A percentile compares a stretch with the other conserved stretches of the same genome.
Evolutionary conservation across 2,797 vertebrate genomes (phyloP).

Genomic region (Catharus ustulatus): DNA sequence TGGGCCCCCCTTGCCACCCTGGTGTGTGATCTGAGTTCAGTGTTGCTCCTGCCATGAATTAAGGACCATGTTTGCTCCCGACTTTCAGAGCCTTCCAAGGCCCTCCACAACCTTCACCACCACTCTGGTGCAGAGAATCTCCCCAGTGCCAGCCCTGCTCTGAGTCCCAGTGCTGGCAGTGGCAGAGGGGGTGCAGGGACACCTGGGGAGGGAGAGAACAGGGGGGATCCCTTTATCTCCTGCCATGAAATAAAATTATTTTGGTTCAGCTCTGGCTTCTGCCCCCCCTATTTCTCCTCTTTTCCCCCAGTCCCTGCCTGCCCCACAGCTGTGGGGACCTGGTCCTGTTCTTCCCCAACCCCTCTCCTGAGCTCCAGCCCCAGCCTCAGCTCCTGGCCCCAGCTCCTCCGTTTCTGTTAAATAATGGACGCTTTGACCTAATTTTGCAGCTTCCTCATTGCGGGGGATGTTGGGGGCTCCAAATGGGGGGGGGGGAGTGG

Average conservation of each 20-base stretch:
- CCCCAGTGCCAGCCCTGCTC: background rate
- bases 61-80: accelerated
- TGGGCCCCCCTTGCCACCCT: too few relatives aligned
- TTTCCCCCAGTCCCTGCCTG: background rate
- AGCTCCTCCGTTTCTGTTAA: background rate
- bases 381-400: background rate
- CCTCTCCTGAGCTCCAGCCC: background rate
- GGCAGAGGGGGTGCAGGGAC: background rate
- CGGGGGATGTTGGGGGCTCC: background rate
- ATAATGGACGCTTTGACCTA: constrained; percentile 41
- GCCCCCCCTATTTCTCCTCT: accelerated
- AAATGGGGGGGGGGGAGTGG: background rate
- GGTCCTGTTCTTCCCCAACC: background rate
- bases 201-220: accelerated
- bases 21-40: accelerated
- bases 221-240: accelerated
- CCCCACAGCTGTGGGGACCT: background rate
- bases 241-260: background rate
- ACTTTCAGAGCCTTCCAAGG: accelerated
- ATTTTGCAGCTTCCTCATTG: background rate
- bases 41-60: background rate
- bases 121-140: background rate
- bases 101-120: background rate
- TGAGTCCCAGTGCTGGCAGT: background rate
- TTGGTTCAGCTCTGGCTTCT: background rate